Evolutionary conservation across 2,888 invertebrate species (phyloP).

Genomic region (Magallana nippona): DNA sequence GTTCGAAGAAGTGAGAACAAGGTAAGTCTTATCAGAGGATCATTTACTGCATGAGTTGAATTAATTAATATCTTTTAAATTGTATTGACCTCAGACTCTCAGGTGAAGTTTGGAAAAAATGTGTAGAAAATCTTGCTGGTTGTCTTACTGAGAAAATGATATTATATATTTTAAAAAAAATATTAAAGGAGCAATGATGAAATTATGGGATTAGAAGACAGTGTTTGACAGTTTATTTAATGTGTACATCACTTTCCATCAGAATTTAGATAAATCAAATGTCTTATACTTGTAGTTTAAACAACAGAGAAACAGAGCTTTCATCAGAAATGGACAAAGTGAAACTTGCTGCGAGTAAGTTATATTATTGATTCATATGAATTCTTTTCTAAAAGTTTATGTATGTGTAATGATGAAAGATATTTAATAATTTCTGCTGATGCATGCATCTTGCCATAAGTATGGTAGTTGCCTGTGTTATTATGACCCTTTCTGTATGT

Average conservation of each 20-base stretch:
- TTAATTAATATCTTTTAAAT: no score
- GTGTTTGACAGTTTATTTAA: neutral
- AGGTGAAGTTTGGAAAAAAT: no score
- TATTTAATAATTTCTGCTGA: no score
- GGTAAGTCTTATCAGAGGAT: slow-evolving; percentile 65
- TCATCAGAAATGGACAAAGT: slow-evolving; percentile 70
- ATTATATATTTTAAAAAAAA: no score
- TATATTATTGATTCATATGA: neutral
- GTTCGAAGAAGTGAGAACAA: slow-evolving; percentile 74
- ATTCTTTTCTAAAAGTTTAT: neutral
- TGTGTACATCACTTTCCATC: neutral
- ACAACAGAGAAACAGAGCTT: slow-evolving; percentile 70
- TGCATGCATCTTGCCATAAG: no score
- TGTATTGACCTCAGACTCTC: no score
- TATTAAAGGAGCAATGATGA: no score
- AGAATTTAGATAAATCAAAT: neutral
- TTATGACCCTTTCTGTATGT: neutral
- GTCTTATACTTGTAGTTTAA: slow-evolving; percentile 67
- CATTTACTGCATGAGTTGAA: neutral
- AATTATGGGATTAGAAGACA: no score
- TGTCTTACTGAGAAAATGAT: no score
- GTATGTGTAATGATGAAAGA: neutral
- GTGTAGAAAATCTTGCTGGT: no score
- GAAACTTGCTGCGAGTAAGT: slow-evolving; percentile 73
- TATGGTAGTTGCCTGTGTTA: no score